Conservation (phyloP, 2,888 invertebrate genomes). For the Neoaliturus tenellus region DNA sequence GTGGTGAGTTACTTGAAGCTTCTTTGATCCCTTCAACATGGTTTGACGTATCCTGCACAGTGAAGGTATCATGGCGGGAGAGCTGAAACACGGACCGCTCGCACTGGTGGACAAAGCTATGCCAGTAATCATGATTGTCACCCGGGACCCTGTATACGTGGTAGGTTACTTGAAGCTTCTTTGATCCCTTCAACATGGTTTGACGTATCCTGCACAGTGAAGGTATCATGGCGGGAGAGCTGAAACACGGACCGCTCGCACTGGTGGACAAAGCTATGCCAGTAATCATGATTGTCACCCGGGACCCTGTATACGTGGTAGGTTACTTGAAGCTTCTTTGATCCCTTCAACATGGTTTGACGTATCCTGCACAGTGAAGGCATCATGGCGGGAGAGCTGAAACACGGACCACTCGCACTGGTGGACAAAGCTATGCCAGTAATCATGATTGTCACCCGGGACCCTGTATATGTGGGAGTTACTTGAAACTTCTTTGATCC, state of each 20-base stretch:
- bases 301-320: conserved; percentile 94
- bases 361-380: conserved; percentile 91
- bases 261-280: conserved; percentile 98
- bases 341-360: too few species aligned
- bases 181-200: too few species aligned
- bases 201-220: conserved; percentile 92
- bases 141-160: conserved; percentile 95
- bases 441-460: conserved; percentile 98
- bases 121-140: conserved; percentile 99
- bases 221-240: conserved; percentile 98
- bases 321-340: conserved; percentile 67
- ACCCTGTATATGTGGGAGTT: conserved; percentile 89
- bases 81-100: conserved; percentile 98
- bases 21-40: too few species aligned
- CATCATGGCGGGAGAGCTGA: conserved; percentile 99
- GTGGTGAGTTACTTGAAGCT: conserved; percentile 72
- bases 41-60: conserved; percentile 96
- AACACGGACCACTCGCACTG: conserved; percentile 98
- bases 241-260: conserved; percentile 99
- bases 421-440: conserved; percentile 99
- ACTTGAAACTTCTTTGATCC: too few species aligned
- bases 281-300: conserved; percentile 98
- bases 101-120: conserved; percentile 98
- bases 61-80: conserved; percentile 96
- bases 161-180: conserved; percentile 71